Evolutionary conservation across 2,888 invertebrate species (phyloP).

Genomic region (Diloba caeruleocephala): DNA sequence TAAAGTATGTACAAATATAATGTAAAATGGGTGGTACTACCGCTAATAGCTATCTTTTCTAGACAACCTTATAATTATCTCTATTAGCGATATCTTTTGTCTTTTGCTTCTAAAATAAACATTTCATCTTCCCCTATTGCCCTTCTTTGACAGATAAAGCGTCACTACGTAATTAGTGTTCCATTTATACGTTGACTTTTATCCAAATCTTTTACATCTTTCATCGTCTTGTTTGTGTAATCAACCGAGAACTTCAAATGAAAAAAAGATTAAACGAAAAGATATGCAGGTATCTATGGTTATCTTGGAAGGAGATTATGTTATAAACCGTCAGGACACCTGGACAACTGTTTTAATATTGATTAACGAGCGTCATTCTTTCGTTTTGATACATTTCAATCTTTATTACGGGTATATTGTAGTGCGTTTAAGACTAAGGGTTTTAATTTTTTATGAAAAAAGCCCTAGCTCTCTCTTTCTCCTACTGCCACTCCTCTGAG

Average conservation of each 20-base stretch:
- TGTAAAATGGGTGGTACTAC: too few species aligned
- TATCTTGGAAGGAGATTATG: constrained; percentile 37
- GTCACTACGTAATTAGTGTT: constrained; percentile 26
- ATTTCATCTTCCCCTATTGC: not conserved
- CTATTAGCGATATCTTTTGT: constrained; percentile 3
- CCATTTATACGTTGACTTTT: constrained; percentile 20
- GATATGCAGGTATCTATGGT: constrained; percentile 28
- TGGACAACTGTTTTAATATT: constrained; percentile 23
- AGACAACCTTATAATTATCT: too few species aligned
- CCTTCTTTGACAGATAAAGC: constrained; percentile 20
- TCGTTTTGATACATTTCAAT: constrained; percentile 33
- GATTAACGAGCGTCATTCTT: constrained; percentile 36
- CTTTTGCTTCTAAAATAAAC: constrained; percentile 4
- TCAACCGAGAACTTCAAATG: constrained; percentile 25
- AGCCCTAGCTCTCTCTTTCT: too few species aligned
- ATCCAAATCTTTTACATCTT: constrained; percentile 38
- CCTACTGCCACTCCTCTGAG: too few species aligned
- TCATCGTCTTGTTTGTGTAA: constrained; percentile 33
- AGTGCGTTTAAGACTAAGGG: constrained; percentile 24
- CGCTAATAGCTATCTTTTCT: too few species aligned
- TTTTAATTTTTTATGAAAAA: too few species aligned
- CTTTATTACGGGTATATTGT: constrained; percentile 29
- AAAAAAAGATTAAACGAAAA: constrained; percentile 33
- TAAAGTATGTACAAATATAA: too few species aligned
- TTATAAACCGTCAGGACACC: constrained; percentile 40